These are phyloP conservation scores for Chaetura pelagica DNA, from an alignment of 2,113 vertebrate genomes.

Conservation along the genomic window DNA sequence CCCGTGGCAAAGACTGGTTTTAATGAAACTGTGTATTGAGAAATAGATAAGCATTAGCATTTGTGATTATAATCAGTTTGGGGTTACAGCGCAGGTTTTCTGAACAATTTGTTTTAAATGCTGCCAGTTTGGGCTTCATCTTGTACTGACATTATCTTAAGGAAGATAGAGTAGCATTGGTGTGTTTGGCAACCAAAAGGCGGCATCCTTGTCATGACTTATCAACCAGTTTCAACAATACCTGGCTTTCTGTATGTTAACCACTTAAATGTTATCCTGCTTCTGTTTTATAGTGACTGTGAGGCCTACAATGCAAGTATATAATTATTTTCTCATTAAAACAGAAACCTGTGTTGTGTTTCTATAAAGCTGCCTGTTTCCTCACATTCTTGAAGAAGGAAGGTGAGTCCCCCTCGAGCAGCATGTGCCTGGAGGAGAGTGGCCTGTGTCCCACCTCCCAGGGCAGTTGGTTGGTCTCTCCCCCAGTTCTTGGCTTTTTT, in stretches of 20 bases:
- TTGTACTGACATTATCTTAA: constrained; percentile 54
- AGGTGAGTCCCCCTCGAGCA: background rate
- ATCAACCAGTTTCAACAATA: constrained; percentile 67
- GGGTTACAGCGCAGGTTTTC: constrained; percentile 68
- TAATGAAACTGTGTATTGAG: constrained; percentile 71
- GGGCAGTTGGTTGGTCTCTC: fast-evolving
- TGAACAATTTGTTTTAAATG: constrained; percentile 65
- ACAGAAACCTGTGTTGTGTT: constrained; percentile 79
- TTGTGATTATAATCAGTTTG: constrained; percentile 71
- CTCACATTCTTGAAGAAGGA: background rate
- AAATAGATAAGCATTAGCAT: constrained; percentile 74
- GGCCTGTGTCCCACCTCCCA: background rate
- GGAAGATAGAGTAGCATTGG: constrained; percentile 44
- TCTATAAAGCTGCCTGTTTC: constrained; percentile 38
- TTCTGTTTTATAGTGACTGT: constrained; percentile 92
- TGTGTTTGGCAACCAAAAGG: constrained; percentile 53
- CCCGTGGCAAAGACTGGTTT: constrained; percentile 71
- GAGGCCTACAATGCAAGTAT: constrained; percentile 88
- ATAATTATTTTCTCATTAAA: constrained; percentile 99
- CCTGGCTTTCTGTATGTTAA: constrained; percentile 86
- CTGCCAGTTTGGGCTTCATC: constrained; percentile 63
- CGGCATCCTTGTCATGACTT: constrained; percentile 66
- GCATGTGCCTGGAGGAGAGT: background rate
- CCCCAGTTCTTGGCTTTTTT: background rate
- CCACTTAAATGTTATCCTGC: constrained; percentile 89